A percentile compares a stretch with the other conserved stretches of the same genome.
phyloP scores from a whole-genome alignment of 2,113 vertebrate genomes.

The Gila orcuttii region DNA sequence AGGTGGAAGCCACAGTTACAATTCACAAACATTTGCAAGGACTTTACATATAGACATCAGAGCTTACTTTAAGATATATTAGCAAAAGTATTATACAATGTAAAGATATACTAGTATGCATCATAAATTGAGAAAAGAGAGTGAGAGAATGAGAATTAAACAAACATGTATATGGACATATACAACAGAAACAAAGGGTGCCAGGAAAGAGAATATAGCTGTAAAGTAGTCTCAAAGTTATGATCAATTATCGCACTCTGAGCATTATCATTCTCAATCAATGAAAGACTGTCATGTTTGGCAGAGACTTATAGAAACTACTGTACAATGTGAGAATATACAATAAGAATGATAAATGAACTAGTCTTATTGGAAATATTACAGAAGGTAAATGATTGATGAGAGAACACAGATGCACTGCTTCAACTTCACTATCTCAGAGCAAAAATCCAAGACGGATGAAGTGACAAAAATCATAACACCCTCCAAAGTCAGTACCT shows the following conservation, averaged over 20 bases:
- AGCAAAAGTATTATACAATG: conserved; percentile 34
- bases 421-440: conserved; percentile 22
- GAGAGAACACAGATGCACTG: conserved; percentile 15
- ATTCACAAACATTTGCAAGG: conserved; percentile 39
- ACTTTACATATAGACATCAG: conserved; percentile 37
- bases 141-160: not conserved
- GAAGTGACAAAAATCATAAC: conserved; percentile 29
- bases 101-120: conserved; percentile 16
- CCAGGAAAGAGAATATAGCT: not conserved
- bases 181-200: not conserved
- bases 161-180: not conserved
- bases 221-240: not conserved
- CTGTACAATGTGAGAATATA: conserved; percentile 38
- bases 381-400: conserved; percentile 24
- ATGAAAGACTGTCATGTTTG: conserved; percentile 8
- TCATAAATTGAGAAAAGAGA: conserved; percentile 13
- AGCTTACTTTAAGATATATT: conserved; percentile 29
- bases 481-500: conserved; percentile 22
- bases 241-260: not conserved
- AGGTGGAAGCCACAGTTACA: conserved; percentile 61
- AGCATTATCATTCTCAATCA: not conserved
- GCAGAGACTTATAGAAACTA: not conserved
- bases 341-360: conserved; percentile 20
- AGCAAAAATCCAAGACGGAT: conserved; percentile 33
- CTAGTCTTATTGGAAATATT: conserved; percentile 11